Evolutionary conservation across 2,113 vertebrate species (phyloP).

Genomic region (Cephalopterus ornatus): DNA sequence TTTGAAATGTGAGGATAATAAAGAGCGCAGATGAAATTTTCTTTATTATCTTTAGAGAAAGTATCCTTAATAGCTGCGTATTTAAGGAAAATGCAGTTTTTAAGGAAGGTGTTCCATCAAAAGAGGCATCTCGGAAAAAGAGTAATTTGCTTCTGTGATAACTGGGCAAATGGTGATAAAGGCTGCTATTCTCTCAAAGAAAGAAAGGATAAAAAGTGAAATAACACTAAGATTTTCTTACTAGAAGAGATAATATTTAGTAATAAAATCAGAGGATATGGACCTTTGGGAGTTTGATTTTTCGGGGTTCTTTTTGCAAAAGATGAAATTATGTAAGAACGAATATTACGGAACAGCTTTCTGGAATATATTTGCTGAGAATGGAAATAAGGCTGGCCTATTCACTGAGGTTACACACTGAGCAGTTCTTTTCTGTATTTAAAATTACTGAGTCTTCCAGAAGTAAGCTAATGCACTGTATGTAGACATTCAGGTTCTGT

Average conservation of each 20-base stretch:
- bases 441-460: conserved; percentile 64
- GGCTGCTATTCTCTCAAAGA: not conserved
- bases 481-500: conserved; percentile 26
- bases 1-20: not conserved
- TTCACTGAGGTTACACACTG: not conserved
- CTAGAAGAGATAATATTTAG: not conserved
- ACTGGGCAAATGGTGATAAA: not conserved
- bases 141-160: not conserved
- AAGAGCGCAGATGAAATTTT: not conserved
- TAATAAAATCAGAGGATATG: not conserved
- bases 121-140: not conserved
- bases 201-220: not conserved
- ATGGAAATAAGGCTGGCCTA: conserved; percentile 8
- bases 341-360: not conserved
- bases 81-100: not conserved
- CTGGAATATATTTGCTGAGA: conserved; percentile 39
- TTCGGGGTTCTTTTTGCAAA: not conserved
- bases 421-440: conserved; percentile 53
- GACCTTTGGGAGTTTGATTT: not conserved
- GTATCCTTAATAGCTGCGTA: not conserved
- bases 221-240: not conserved
- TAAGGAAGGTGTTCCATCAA: not conserved
- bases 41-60: not conserved
- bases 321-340: not conserved
- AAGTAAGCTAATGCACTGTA: conserved; percentile 25